Percentiles rank a stretch among this genome's conserved stretches.
phyloP scores from a whole-genome alignment of 2,797 vertebrate genomes.

The Anguilla pacifica region DNA sequence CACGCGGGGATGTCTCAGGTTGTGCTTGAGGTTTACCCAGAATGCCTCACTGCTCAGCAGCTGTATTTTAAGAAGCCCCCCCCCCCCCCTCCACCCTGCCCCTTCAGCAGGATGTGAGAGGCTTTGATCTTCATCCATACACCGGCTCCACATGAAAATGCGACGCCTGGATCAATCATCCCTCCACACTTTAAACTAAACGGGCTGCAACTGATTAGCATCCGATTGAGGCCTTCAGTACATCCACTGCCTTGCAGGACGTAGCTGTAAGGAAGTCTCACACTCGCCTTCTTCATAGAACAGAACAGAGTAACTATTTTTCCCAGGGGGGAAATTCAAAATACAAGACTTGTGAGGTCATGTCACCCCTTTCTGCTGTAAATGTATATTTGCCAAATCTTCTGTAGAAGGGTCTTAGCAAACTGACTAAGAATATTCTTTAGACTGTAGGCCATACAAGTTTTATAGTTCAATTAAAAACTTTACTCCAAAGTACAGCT shows the following conservation, averaged over 20 bases:
- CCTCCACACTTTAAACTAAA: slow-evolving; percentile 26
- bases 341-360: too few relatives aligned
- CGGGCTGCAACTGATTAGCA: slow-evolving; percentile 22
- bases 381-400: too few relatives aligned
- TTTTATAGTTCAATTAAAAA: too few relatives aligned
- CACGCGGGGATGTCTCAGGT: neutral
- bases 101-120: slow-evolving; percentile 32
- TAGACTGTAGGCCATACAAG: too few relatives aligned
- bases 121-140: neutral
- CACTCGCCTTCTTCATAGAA: neutral
- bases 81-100: too few relatives aligned
- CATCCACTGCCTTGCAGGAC: neutral
- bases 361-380: too few relatives aligned
- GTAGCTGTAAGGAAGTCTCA: neutral
- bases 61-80: neutral
- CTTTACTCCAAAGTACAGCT: too few relatives aligned
- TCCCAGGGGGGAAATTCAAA: too few relatives aligned
- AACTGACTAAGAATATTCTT: too few relatives aligned
- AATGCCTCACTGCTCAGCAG: neutral
- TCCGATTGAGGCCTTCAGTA: neutral
- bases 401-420: too few relatives aligned
- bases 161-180: neutral
- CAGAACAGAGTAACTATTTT: too few relatives aligned
- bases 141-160: neutral
- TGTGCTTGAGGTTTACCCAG: neutral